Evolutionary conservation across 1,140 invertebrate species (phyloP).

Genomic region (Drosophila serrata): DNA sequence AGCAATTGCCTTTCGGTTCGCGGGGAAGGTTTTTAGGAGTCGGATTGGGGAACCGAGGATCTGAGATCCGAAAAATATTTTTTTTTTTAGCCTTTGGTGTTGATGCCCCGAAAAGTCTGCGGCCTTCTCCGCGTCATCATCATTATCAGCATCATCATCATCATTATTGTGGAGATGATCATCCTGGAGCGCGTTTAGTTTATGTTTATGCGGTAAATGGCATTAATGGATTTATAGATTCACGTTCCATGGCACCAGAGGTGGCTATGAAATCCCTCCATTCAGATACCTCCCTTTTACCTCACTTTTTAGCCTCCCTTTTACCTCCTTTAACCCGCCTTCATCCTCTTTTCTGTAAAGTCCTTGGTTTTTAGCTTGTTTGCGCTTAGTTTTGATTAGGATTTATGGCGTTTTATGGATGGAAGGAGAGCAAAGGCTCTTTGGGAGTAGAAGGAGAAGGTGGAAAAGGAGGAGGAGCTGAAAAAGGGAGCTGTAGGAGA

Average conservation of each 20-base stretch:
- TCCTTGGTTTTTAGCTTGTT: slow-evolving; percentile 52
- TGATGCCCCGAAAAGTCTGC: slow-evolving; percentile 48
- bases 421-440: slow-evolving; percentile 19
- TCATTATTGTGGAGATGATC: slow-evolving; percentile 7
- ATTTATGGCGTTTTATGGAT: slow-evolving; percentile 74
- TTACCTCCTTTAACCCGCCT: not conserved
- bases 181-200: slow-evolving; percentile 64
- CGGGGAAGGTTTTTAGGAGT: slow-evolving; percentile 7
- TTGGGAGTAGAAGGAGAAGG: not conserved
- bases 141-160: slow-evolving; percentile 1
- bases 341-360: not conserved
- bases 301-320: not conserved
- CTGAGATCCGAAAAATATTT: slow-evolving; percentile 22
- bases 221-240: slow-evolving; percentile 83
- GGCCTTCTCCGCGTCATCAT: slow-evolving; percentile 12
- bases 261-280: slow-evolving; percentile 5
- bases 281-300: not conserved
- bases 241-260: slow-evolving; percentile 51
- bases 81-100: slow-evolving; percentile 43
- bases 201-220: slow-evolving; percentile 83
- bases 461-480: not conserved
- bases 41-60: not conserved
- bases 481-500: not conserved
- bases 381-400: slow-evolving; percentile 75
- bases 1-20: slow-evolving; percentile 71